These are phyloP conservation scores for Strigamia maritima DNA, from an alignment of 2,888 invertebrate species.

Conservation along the genomic window DNA sequence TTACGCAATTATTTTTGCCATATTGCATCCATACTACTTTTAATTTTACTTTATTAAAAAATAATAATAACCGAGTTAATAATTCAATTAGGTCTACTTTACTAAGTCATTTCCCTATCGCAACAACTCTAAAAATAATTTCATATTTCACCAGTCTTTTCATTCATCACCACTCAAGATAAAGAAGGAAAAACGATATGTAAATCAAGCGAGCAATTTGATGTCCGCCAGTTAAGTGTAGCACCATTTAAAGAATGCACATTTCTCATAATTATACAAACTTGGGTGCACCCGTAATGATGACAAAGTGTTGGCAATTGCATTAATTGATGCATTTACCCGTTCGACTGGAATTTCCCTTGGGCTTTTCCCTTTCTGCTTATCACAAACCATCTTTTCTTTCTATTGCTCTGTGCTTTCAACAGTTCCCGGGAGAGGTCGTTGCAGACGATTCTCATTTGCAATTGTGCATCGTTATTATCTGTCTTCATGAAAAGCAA, in stretches of 20 bases:
- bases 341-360: constrained; percentile 34
- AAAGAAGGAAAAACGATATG: background rate
- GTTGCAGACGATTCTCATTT: constrained; percentile 32
- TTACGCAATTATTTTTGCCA: background rate
- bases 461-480: constrained; percentile 32
- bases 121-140: background rate
- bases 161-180: background rate
- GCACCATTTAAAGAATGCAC: background rate
- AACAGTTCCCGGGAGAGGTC: constrained; percentile 29
- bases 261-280: constrained; percentile 17
- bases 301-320: constrained; percentile 30
- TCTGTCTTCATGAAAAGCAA: constrained; percentile 24
- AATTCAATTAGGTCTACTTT: background rate
- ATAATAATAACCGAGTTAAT: background rate
- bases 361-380: constrained; percentile 30
- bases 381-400: constrained; percentile 23
- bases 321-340: constrained; percentile 31
- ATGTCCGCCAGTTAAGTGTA: background rate
- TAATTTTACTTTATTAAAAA: background rate
- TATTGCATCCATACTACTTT: background rate
- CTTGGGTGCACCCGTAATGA: background rate
- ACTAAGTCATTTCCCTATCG: background rate
- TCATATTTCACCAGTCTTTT: background rate
- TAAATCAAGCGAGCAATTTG: background rate
- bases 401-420: constrained; percentile 17